Conservation (phyloP, 2,888 invertebrate genomes). For the Dyspetes luteomarginatus region DNA sequence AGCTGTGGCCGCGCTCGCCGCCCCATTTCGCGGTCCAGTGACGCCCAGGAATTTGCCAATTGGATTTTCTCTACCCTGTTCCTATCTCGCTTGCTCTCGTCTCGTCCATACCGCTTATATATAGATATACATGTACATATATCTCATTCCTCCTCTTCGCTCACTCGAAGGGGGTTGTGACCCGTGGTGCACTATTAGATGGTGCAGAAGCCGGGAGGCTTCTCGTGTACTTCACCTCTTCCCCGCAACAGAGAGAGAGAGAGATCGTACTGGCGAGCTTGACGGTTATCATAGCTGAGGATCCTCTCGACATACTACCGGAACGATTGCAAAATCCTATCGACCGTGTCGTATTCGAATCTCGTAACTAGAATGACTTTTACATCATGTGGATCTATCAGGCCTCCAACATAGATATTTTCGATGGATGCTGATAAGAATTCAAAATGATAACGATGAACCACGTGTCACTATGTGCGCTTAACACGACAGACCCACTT, state of each 20-base stretch:
- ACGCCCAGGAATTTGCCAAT: conserved; percentile 82
- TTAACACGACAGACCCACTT: background rate
- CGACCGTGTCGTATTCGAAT: conserved; percentile 73
- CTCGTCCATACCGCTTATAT: conserved; percentile 61
- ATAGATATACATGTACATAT: too few species aligned
- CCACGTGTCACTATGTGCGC: background rate
- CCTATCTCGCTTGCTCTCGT: conserved; percentile 69
- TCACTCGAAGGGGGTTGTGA: conserved; percentile 60
- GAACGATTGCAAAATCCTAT: conserved; percentile 73
- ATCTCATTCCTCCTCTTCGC: conserved; percentile 49
- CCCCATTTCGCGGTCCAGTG: conserved; percentile 83
- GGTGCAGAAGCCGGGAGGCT: conserved; percentile 74
- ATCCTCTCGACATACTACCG: conserved; percentile 47
- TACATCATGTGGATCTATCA: conserved; percentile 51
- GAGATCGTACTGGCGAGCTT: conserved; percentile 65
- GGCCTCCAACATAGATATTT: background rate
- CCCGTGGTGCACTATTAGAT: conserved; percentile 78
- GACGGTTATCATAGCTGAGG: conserved; percentile 72
- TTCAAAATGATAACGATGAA: background rate
- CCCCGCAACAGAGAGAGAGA: background rate
- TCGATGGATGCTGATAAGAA: background rate
- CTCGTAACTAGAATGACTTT: conserved; percentile 62
- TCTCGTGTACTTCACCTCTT: conserved; percentile 44
- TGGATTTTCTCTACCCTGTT: conserved; percentile 81
- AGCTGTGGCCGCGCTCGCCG: conserved; percentile 78